Evolutionary conservation across 2,113 vertebrate genomes (phyloP).

Genomic region (Embiotoca jacksoni): DNA sequence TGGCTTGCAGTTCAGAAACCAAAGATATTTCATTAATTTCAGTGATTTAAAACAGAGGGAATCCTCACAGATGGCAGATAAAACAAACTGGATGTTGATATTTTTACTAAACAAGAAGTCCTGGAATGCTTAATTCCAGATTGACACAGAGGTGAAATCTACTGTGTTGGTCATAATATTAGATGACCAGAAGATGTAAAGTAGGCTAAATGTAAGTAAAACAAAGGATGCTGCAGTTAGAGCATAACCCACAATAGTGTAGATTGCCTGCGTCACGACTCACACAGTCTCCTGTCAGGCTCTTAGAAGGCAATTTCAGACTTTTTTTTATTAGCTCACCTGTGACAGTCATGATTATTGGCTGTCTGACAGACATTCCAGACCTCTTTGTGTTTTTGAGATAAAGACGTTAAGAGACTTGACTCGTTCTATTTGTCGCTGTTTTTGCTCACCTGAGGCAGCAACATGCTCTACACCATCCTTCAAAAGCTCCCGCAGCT

Average conservation of each 20-base stretch:
- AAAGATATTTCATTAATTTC: neutral
- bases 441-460: neutral
- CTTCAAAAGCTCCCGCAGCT: neutral
- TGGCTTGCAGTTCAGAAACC: neutral
- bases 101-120: neutral
- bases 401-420: too few species aligned
- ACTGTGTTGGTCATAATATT: neutral
- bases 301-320: neutral
- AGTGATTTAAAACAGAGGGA: neutral
- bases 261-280: neutral
- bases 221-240: neutral
- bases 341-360: too few species aligned
- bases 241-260: neutral
- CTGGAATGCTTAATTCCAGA: neutral
- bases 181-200: too few species aligned
- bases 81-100: too few species aligned
- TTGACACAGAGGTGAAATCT: neutral
- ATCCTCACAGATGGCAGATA: neutral
- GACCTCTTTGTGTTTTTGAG: neutral
- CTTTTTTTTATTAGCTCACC: neutral
- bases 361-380: neutral
- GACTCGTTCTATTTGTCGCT: neutral
- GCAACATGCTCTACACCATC: neutral
- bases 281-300: neutral
- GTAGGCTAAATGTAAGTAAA: neutral